phyloP scores from a whole-genome alignment of 2,797 vertebrate species.

The Melanotaenia boesemani region DNA sequence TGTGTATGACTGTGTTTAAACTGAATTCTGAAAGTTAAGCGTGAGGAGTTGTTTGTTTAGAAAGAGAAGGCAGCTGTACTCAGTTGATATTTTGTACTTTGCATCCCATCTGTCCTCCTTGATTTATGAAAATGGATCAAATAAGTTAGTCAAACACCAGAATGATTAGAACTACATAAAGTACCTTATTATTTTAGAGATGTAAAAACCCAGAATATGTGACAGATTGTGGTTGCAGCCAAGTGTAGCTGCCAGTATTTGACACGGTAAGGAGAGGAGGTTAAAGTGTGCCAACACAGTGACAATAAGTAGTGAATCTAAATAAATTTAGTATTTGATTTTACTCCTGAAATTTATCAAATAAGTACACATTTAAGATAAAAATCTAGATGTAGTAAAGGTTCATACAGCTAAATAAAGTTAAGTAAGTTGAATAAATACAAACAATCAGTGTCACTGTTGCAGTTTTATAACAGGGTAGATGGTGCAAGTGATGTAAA shows the following conservation, averaged over 20 bases:
- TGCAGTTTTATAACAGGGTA: too few species aligned
- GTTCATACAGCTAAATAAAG: not conserved
- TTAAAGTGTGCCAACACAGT: not conserved
- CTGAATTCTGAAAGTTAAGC: conserved; percentile 5
- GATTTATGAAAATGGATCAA: conserved; percentile 1
- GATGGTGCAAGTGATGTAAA: too few species aligned
- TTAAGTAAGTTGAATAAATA: not conserved
- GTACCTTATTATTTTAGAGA: too few species aligned
- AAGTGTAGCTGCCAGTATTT: not conserved
- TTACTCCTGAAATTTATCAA: too few species aligned
- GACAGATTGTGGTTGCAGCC: too few species aligned
- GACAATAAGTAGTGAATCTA: not conserved
- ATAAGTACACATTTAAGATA: not conserved
- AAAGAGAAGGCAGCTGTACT: conserved; percentile 81
- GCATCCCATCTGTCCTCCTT: conserved; percentile 43
- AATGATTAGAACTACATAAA: not conserved
- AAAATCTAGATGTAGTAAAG: not conserved
- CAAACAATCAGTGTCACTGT: not conserved
- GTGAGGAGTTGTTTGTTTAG: conserved; percentile 72
- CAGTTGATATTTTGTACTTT: conserved; percentile 71
- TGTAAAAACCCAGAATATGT: not conserved
- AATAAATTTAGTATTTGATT: not conserved
- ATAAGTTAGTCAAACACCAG: not conserved
- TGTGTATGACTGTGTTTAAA: not conserved
- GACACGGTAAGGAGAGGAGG: not conserved